A percentile compares a stretch with the other conserved stretches of the same genome.
Evolutionary conservation across 2,113 vertebrate genomes (phyloP).

Genomic region (Callopanchax toddi): DNA sequence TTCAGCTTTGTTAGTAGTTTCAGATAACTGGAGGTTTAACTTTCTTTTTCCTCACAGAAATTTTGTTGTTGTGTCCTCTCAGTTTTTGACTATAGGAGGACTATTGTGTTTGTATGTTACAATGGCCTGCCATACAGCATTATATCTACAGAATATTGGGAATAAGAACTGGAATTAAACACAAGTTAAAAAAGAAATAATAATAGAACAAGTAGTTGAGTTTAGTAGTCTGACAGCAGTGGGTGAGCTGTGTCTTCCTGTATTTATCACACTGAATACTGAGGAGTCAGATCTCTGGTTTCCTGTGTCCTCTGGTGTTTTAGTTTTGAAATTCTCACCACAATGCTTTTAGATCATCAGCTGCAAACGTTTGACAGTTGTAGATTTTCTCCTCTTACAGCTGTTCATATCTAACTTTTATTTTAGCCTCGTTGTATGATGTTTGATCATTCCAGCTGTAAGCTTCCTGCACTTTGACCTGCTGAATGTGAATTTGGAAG

Average conservation of each 20-base stretch:
- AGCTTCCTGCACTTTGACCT: not conserved
- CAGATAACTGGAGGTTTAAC: too few species aligned
- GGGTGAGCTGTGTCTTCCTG: not conserved
- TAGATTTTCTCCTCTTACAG: not conserved
- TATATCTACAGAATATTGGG: too few species aligned
- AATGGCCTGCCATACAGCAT: not conserved
- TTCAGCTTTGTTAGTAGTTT: too few species aligned
- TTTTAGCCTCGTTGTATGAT: not conserved
- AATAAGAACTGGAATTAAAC: too few species aligned
- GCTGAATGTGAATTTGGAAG: not conserved
- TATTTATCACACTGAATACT: not conserved
- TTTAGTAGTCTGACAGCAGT: too few species aligned
- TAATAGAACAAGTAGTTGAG: too few species aligned
- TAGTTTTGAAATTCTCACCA: not conserved
- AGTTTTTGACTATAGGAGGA: too few species aligned
- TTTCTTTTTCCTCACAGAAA: too few species aligned
- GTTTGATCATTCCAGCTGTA: not conserved
- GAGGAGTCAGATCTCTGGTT: too few species aligned
- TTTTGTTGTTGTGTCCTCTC: too few species aligned
- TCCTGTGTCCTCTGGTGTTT: not conserved
- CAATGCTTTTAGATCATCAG: not conserved
- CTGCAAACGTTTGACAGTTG: constrained; percentile 9
- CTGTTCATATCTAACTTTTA: too few species aligned
- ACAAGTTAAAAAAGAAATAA: too few species aligned
- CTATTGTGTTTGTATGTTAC: not conserved